Evolutionary conservation across 1,140 invertebrate genomes (phyloP), one percentile per base, ranked within the genome.

Genomic region (Zaprionus davidi): DNA sequence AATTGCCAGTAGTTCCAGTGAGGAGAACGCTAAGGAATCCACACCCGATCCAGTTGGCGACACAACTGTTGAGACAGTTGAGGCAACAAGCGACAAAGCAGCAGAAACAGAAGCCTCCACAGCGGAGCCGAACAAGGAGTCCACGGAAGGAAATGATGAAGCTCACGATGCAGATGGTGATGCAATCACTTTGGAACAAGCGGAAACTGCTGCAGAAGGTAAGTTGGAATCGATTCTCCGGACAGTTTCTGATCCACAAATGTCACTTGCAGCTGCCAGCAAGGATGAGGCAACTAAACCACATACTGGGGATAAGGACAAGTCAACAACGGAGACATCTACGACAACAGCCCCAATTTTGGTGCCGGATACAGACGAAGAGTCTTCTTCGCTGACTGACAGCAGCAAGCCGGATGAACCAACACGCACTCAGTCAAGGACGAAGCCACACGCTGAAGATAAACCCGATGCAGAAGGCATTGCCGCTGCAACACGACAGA

Each of bases 361-460:
- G 4, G 71, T 92, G 31, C 93, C 93, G 0, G 94, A 94, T 57
- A 94, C 94, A 0, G 94, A 95, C 67, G 95, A 95, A 78, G 95
- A 95, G 49, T 76, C 71, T 49, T 94, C 94, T 0, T 94, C 94
- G 3, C 94, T 82, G 0, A 92, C 91, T 3, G 91, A 88, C 53
- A 79, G 75, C 26, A 81, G 81, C 59, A 88, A 90, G 22, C 41
- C 51, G 3, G 84, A 88, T 15, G 83, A 87, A 3, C 77, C 70
- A 1, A 53, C 49, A 13, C 67, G 75, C 13, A 60, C n/a, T 6
- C 41, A 36, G n/a, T 7, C 41, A 12, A 88, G 62, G 38, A 17
- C 51, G 0, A 88, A 67, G 38, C 46, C 49, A 2, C 71, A 65
- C 44, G 13, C 36, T 13, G 74, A 79, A 3, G 65, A 69, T 5